Percentiles rank a stretch among this genome's conserved stretches.
Conservation (phyloP, 2,113 vertebrate genomes). For the Lophochroa leadbeateri region DNA sequence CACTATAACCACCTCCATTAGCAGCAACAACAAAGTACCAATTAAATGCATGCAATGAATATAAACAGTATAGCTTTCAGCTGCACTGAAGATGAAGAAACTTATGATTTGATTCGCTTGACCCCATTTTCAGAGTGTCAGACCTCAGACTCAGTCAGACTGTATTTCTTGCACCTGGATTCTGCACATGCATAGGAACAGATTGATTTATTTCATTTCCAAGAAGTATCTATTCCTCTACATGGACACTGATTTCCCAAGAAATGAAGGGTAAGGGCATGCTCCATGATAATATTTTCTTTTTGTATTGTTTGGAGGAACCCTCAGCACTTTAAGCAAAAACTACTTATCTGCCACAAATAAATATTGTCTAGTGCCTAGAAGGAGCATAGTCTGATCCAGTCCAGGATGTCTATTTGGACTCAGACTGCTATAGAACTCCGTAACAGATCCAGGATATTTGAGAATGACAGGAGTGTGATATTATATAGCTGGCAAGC, state of each 20-base stretch:
- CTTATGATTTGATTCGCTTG: neutral
- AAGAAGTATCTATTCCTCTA: neutral
- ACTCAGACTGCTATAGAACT: neutral
- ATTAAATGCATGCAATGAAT: neutral
- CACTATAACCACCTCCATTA: neutral
- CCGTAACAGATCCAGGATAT: neutral
- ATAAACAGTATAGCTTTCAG: neutral
- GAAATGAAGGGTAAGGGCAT: neutral
- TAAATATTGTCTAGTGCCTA: neutral
- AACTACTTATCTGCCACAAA: neutral
- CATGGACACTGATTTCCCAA: neutral
- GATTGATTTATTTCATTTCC: neutral
- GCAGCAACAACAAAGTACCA: neutral
- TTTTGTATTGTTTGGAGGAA: neutral
- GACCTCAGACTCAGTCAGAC: neutral
- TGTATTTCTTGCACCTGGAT: neutral
- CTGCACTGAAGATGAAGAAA: neutral
- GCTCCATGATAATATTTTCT: neutral
- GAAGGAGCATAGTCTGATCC: neutral
- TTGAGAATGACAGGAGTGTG: neutral
- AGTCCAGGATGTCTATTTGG: neutral
- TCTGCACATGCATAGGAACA: neutral
- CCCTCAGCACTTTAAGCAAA: neutral
- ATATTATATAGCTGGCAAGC: neutral
- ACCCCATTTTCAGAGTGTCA: neutral